Percentiles rank a stretch among this genome's conserved stretches.
Conservation (phyloP, 2,113 vertebrate species). For the Anser cygnoides region DNA sequence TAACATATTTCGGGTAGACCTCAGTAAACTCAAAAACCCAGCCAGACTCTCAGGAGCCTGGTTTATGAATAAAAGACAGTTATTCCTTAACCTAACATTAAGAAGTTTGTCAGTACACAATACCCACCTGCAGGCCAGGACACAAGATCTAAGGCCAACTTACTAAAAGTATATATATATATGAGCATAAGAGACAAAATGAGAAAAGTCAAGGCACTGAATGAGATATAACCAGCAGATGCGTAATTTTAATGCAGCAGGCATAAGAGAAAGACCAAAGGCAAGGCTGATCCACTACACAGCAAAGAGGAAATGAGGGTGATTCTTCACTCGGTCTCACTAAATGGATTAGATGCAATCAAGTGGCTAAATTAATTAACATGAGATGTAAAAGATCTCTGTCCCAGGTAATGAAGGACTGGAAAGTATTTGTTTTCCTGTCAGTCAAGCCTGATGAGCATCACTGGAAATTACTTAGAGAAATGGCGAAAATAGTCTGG, state of each 20-base stretch:
- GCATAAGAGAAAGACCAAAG: not conserved
- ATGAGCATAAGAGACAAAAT: not conserved
- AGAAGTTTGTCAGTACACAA: fast-evolving
- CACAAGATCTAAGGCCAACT: not conserved
- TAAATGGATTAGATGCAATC: not conserved
- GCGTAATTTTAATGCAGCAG: not conserved
- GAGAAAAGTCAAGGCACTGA: not conserved
- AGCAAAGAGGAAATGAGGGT: not conserved
- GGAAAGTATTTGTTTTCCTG: not conserved
- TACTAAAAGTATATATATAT: not conserved
- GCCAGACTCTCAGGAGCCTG: not conserved
- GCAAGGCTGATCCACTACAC: not conserved
- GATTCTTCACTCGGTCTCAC: not conserved
- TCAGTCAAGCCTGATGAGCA: not conserved
- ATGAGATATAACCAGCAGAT: not conserved
- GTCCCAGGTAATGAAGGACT: not conserved
- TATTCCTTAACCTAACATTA: not conserved
- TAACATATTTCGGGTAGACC: not conserved
- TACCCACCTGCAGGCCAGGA: not conserved
- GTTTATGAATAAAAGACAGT: not conserved
- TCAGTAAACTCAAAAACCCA: not conserved
- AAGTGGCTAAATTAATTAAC: not conserved
- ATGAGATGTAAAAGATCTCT: not conserved
- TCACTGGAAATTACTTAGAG: not conserved
- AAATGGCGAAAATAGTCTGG: not conserved